Percentiles rank a stretch among this genome's conserved stretches.
Evolutionary conservation across 2,113 vertebrate species (phyloP).

Genomic region (Podarcis cretensis): DNA sequence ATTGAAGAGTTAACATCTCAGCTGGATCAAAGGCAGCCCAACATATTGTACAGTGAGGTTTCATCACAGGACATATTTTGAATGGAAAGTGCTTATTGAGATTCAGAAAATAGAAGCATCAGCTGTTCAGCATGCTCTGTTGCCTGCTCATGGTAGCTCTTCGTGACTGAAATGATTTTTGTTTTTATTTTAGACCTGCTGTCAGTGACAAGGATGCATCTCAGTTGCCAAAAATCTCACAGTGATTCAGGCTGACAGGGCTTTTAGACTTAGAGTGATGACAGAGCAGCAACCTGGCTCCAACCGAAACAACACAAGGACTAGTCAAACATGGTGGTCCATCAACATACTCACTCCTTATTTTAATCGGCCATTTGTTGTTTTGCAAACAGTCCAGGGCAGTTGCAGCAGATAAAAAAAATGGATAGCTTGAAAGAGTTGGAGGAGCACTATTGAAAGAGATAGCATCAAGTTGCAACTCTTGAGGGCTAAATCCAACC

Average conservation of each 20-base stretch:
- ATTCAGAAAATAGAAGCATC: background rate
- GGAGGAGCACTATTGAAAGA: background rate
- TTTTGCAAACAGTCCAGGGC: too few species aligned
- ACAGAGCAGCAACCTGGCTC: background rate
- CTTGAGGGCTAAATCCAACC: background rate
- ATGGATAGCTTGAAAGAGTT: background rate
- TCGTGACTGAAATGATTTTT: background rate
- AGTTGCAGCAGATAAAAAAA: background rate
- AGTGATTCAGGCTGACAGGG: background rate
- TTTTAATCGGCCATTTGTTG: background rate
- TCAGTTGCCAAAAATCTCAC: background rate
- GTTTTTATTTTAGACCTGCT: background rate
- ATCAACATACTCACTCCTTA: background rate
- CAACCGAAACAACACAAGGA: background rate
- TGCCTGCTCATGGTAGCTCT: background rate
- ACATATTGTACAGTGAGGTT: conserved; percentile 15
- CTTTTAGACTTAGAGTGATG: background rate
- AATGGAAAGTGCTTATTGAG: background rate
- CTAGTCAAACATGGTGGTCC: background rate
- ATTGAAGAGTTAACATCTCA: conserved; percentile 44
- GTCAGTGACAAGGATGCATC: background rate
- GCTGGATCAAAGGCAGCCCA: background rate
- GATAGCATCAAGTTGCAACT: background rate
- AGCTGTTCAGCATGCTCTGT: background rate
- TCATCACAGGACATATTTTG: background rate